Evolutionary conservation across 2,113 vertebrate genomes (phyloP), one percentile per base, ranked within the genome.

Genomic region (Phycodurus eques): DNA sequence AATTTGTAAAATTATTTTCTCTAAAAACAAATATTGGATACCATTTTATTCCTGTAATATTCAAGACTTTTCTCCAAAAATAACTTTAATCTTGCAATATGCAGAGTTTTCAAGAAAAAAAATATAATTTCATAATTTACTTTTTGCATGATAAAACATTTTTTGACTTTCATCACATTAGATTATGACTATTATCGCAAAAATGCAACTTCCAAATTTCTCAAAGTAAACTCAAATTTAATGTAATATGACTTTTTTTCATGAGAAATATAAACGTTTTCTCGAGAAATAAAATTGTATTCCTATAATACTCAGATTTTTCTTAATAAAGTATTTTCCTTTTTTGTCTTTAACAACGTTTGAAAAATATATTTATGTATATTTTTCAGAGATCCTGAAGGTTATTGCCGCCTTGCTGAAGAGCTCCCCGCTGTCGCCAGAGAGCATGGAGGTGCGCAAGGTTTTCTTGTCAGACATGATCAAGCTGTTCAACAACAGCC

Each of bases 401-500:
- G 95, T 98, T 87, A 96, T 99, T 63, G 98, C 98, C 2, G 85
- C 93, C 66, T 91, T 99, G 39, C 88, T 99, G 72, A 95, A 96
- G 85, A 95, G 93, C 88, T 94, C 94, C 77, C 92, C 94, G 6
- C 89, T 88, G 42, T 93, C 92, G 53, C 88, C 93, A 2, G 98
- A 98, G 88, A 94, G 86, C 73, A 93, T 98, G 93, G 98, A 99
- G 87, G 94, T 99, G 81, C 94, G 94, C 49, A 81, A 95, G 86
- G 93, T 96, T 61, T 99, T 99, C 77, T 94, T 99, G 72, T 99
- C 98, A 1, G 98, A 99, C 88, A 98, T 99, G 98, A 99, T 99
- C 93, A 98, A 98, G 92, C 93, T 99, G 87, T 99, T 99, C 91
- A 99, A 97, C 92, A 99, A 96, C 92, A 98, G 94, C 89, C 90